A percentile compares a stretch with the other conserved stretches of the same genome.
phyloP scores from a whole-genome alignment of 2,888 invertebrate species.

The Prenolepis imparis region DNA sequence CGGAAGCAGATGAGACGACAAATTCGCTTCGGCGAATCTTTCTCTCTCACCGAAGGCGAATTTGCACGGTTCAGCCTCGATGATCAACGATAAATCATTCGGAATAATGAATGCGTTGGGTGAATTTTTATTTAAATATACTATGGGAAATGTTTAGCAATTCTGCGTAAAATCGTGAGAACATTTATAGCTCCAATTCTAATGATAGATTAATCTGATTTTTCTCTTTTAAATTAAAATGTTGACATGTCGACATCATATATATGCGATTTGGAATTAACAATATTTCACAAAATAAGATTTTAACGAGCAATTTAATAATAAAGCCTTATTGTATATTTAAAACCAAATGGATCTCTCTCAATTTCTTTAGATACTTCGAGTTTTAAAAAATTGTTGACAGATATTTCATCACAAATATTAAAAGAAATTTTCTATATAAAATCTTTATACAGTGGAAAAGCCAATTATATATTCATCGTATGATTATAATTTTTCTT shows the following conservation, averaged over 20 bases:
- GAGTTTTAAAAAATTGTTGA: background rate
- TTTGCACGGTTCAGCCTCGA: slow-evolving; percentile 10
- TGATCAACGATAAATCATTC: slow-evolving; percentile 16
- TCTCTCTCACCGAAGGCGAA: background rate
- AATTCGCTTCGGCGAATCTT: slow-evolving; percentile 20
- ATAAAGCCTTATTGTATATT: background rate
- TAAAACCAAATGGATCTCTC: background rate
- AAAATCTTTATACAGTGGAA: background rate
- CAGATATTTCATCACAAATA: background rate
- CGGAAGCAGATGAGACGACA: slow-evolving; percentile 22
- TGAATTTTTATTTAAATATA: background rate
- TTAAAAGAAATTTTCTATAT: background rate
- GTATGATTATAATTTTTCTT: background rate
- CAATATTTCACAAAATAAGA: background rate
- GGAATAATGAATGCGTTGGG: background rate
- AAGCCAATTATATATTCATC: background rate
- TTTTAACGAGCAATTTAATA: slow-evolving; percentile 1
- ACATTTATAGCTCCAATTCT: background rate
- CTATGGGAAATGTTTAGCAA: background rate
- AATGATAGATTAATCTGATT: background rate
- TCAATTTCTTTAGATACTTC: background rate
- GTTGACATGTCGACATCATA: background rate
- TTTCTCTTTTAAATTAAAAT: background rate
- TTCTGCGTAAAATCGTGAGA: background rate
- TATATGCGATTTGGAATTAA: background rate